These are phyloP conservation scores for Euplexia lucipara DNA, from an alignment of 2,888 invertebrate genomes.

Conservation along the genomic window DNA sequence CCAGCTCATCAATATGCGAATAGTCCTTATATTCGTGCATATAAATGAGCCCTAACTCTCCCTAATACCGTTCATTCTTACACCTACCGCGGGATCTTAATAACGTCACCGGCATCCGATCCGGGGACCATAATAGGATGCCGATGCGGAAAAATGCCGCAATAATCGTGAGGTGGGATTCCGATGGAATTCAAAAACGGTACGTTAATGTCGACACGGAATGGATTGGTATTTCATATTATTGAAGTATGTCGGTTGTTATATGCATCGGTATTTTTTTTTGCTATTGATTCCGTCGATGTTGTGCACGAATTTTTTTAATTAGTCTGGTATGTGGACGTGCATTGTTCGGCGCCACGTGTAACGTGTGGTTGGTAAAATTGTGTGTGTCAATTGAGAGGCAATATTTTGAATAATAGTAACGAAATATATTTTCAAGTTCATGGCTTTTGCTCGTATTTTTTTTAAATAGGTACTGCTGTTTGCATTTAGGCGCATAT, in stretches of 20 bases:
- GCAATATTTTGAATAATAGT: not conserved
- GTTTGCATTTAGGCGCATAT: too few relatives aligned
- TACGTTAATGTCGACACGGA: constrained; percentile 58
- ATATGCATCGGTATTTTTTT: constrained; percentile 51
- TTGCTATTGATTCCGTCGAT: constrained; percentile 21
- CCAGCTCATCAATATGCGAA: constrained; percentile 42
- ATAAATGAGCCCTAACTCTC: constrained; percentile 55
- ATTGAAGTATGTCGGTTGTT: constrained; percentile 52
- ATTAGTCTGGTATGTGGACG: constrained; percentile 23
- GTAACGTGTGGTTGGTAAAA: not conserved
- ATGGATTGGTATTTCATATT: constrained; percentile 65
- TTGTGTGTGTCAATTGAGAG: not conserved
- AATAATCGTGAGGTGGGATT: constrained; percentile 79
- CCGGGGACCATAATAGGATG: constrained; percentile 81
- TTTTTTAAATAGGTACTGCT: too few relatives aligned
- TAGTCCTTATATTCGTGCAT: constrained; percentile 50
- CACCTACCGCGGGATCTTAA: constrained; percentile 71
- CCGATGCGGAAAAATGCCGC: constrained; percentile 85
- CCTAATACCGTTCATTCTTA: constrained; percentile 63
- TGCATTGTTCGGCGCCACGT: constrained; percentile 6
- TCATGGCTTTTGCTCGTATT: not conserved
- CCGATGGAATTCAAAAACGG: constrained; percentile 85
- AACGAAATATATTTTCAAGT: not conserved
- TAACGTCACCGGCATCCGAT: constrained; percentile 73
- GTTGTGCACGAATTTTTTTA: constrained; percentile 17